Base-by-base conservation (phyloP, 2,888 invertebrate genomes). In the Iphiclides podalirius region DNA sequence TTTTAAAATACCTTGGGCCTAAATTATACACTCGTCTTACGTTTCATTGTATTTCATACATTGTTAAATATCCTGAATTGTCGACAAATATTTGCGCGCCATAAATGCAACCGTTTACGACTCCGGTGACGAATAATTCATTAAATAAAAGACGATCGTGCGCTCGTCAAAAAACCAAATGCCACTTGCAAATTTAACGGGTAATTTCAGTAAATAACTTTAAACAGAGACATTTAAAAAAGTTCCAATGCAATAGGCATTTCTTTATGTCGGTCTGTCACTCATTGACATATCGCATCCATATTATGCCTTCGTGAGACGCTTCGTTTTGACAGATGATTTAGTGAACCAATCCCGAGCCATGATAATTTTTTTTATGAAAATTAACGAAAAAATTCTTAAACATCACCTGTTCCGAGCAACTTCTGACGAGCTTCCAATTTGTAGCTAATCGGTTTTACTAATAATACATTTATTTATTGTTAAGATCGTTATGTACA, bases 251-350 rank as follows among this genome's bases (percentile, higher is more conserved):
- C 34, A 28, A 43, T 40, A 7, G 11, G 2, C 17, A 37, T 37
- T 20, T 41, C 41, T 37, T 45, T 38, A 37, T 37, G 37, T 12
- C 15, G 12, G 12, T 11, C 26, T 50, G 39, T 45, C 50, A 35
- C 12, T 31, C 8, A 8, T 9, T 43, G 28, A 23, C 13, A 33
- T 14, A 42, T 20, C 56, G 50, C 57, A 61, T 67, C 64, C 59
- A 50, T 35, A 33, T 13, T 53, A 59, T 36, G 2, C 55, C 53
- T 39, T 45, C 62, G 40, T 28, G 11, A 20, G 39, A 44, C 45
- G 23, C 55, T 54, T 53, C 59, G 60, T 67, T 72, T 72, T 75
- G 75, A 78, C 75, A 72, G 69, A 78, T 75, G 75, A 75, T 75
- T 75, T 70, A 74, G 63, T 68, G 69, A 63, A 66, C 61, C 59